phyloP scores from a whole-genome alignment of 2,113 vertebrate genomes.

The Ranitomeya imitator region DNA sequence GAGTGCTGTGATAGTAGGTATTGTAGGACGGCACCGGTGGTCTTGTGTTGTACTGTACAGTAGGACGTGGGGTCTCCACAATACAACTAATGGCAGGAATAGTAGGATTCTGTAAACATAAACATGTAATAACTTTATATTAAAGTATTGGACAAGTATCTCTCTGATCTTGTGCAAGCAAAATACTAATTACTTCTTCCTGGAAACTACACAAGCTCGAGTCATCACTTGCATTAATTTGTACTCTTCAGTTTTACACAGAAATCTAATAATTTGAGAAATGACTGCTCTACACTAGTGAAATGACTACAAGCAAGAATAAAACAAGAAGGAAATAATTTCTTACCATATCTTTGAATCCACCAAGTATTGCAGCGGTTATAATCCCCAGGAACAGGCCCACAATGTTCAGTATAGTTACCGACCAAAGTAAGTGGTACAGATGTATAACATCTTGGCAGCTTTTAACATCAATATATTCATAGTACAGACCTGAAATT shows the following conservation, averaged over 20 bases:
- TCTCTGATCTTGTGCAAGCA: neutral
- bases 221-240: neutral
- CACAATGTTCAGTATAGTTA: slow-evolving; percentile 93
- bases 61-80: slow-evolving; percentile 81
- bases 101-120: slow-evolving; percentile 79
- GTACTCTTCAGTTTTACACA: neutral
- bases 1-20: slow-evolving; percentile 86
- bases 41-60: slow-evolving; percentile 78
- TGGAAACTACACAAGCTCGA: neutral
- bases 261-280: neutral
- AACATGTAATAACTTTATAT: neutral
- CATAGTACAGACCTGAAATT: slow-evolving; percentile 91
- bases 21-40: slow-evolving; percentile 81
- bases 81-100: slow-evolving; percentile 83
- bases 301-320: too few species aligned
- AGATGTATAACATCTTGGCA: slow-evolving; percentile 97
- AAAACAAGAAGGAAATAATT: neutral
- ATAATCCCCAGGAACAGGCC: slow-evolving; percentile 96
- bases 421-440: slow-evolving; percentile 94
- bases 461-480: slow-evolving; percentile 94
- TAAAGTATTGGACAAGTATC: neutral
- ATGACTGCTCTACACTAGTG: too few species aligned
- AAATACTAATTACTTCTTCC: neutral
- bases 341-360: slow-evolving; percentile 96
- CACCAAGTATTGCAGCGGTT: slow-evolving; percentile 93